Evolutionary conservation across 2,797 vertebrate species (phyloP), one percentile per base, ranked within the genome.

Genomic region (Miichthys miiuy): DNA sequence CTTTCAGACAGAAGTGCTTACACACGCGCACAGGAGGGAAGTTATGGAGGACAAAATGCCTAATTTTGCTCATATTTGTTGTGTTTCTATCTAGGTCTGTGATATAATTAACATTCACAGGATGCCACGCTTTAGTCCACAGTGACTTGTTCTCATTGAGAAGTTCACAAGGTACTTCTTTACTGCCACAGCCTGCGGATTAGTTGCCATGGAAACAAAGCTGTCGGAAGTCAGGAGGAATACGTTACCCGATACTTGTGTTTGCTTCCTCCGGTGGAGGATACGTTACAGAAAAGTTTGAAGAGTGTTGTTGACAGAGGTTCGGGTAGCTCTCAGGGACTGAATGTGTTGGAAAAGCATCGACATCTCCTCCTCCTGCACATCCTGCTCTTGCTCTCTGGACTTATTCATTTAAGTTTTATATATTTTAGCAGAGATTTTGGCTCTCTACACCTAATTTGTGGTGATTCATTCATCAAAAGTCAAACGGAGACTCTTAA

Each of bases 141-240:
- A 82, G 88, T 68, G 88, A 85, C 87, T 89, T 68, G 80, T 85
- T 93, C 83, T 92, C 87, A 89, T 80, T 85, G 88, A 89, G 78
- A 90, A 92, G 90, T 93, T 92, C 90, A 90, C 87, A 89, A 89
- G 91, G 84, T 92, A 85, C 76, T 85, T 81, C 79, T 90, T 91
- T 88, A 81, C 74, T 71, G 74, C 71, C 71, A 77, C 75, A 78
- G 86, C 76, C 84, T 80, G 81, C 27, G 71, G 89, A 92, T 92
- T 91, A 88, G 91, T 93, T 90, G 74, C 91, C 89, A 89, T 92
- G 86, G 91, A 91, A 87, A 93, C 91, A 89, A 91, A 92, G 75
- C 83, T 83, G 75, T 88, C 41, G 23, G 79, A 87, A 86, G 77
- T 86, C 76, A 52, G 80, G 55, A 68, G 80, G 72, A 89, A 88